These are phyloP conservation scores for Haliclystus octoradiatus DNA, from an alignment of 30 jellyfish, hydroid and myxozoan species.

Conservation along the genomic window DNA sequence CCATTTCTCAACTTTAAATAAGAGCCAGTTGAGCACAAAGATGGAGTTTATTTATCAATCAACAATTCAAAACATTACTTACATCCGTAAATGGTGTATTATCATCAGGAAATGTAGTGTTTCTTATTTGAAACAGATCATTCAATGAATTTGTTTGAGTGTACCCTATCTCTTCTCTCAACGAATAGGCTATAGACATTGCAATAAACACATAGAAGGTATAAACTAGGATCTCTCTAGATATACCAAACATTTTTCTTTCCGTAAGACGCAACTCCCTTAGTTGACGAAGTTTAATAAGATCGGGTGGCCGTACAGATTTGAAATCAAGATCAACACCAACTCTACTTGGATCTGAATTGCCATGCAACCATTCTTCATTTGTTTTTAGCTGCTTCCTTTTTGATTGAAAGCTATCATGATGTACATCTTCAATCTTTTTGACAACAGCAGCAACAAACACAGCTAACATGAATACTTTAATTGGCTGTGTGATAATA, in stretches of 20 bases:
- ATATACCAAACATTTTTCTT: conserved; percentile 75
- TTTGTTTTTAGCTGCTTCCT: conserved; percentile 67
- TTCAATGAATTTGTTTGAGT: conserved; percentile 67
- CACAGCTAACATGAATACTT: conserved; percentile 66
- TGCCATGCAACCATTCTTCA: conserved; percentile 87
- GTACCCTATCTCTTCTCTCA: conserved; percentile 62
- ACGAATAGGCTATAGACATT: conserved; percentile 53
- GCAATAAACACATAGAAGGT: conserved; percentile 49
- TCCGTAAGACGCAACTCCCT: conserved; percentile 65
- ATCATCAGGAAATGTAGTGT: neutral
- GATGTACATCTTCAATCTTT: conserved; percentile 63
- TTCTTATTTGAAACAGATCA: conserved; percentile 27
- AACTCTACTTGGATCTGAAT: conserved; percentile 31
- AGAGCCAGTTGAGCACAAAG: no score
- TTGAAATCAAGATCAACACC: neutral
- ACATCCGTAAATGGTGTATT: conserved; percentile 10
- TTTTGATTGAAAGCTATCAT: conserved; percentile 53
- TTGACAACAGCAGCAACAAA: conserved; percentile 67
- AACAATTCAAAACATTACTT: no score
- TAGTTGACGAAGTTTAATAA: conserved; percentile 42
- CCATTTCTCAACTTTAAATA: no score
- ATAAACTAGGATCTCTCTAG: conserved; percentile 64
- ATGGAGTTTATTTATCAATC: no score
- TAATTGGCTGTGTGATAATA: conserved; percentile 75
- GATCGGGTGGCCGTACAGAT: conserved; percentile 79